phyloP scores from a whole-genome alignment of 1,140 invertebrate genomes.

The Harlomillsia oculata region DNA sequence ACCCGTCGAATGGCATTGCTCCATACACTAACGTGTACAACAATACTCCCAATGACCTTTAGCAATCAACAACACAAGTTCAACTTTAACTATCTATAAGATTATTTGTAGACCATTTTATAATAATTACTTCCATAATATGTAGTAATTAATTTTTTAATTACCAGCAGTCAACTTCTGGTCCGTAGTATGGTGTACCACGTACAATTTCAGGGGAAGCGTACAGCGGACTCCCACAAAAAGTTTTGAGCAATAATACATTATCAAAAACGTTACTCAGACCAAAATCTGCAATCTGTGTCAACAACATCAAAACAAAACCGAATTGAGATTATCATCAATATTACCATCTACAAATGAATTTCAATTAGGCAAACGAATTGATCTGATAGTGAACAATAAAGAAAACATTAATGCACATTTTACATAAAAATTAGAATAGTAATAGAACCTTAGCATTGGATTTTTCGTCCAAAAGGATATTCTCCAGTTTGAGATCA shows the following conservation, averaged over 20 bases:
- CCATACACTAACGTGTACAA: conserved; percentile 97
- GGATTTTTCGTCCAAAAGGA: conserved; percentile 85
- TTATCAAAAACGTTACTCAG: conserved; percentile 96
- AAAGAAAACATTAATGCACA: neutral
- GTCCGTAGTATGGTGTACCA: conserved; percentile 94
- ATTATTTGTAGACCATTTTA: conserved; percentile 1
- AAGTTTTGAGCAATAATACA: conserved; percentile 76
- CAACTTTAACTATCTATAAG: neutral
- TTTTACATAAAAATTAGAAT: too few relatives aligned
- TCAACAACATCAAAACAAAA: too few relatives aligned
- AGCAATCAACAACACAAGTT: neutral
- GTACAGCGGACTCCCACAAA: conserved; percentile 95
- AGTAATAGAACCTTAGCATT: conserved; percentile 93
- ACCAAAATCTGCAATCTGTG: conserved; percentile 96
- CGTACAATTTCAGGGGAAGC: conserved; percentile 98
- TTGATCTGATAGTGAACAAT: too few relatives aligned
- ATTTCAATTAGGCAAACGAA: too few relatives aligned
- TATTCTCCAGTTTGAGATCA: conserved; percentile 98
- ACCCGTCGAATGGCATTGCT: conserved; percentile 98
- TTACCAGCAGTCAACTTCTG: conserved; percentile 59
- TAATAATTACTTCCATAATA: neutral
- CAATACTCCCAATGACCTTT: conserved; percentile 91
- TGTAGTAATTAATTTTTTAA: too few relatives aligned
- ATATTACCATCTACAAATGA: neutral
- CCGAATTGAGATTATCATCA: too few relatives aligned